Conservation (phyloP, 2,797 vertebrate species). For the Poeciliopsis turneri region DNA sequence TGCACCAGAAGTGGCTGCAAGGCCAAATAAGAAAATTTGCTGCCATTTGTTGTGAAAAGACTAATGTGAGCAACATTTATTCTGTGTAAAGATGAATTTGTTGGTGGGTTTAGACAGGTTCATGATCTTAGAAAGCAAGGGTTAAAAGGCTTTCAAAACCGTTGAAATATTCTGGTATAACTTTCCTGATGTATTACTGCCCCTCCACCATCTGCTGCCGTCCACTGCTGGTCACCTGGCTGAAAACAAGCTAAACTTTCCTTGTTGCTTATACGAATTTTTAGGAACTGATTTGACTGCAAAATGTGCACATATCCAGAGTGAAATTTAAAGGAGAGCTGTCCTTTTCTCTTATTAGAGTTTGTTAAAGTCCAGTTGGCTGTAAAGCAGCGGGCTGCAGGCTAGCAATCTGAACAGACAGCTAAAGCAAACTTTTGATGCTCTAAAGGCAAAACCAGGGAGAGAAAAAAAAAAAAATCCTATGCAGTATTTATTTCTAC, state of each 20-base stretch:
- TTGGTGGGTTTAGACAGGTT: background rate
- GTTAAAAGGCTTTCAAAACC: background rate
- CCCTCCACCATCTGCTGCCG: background rate
- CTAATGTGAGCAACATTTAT: background rate
- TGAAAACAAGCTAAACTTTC: background rate
- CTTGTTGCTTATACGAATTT: background rate
- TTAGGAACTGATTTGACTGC: background rate
- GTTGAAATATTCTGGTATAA: background rate
- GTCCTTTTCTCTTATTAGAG: background rate
- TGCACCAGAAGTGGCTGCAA: background rate
- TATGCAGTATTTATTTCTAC: background rate
- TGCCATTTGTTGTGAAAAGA: background rate
- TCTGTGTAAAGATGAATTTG: background rate
- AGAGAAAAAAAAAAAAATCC: background rate
- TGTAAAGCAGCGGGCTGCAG: background rate
- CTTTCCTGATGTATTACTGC: background rate
- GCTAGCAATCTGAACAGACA: background rate
- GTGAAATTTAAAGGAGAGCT: background rate
- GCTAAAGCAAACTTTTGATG: background rate
- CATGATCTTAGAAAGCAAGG: background rate
- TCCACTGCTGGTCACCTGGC: background rate
- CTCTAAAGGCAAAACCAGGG: background rate
- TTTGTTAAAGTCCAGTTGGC: background rate
- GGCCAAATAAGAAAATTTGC: background rate
- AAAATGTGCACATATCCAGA: background rate